These are phyloP conservation scores for Spialia ferax DNA, from an alignment of 2,888 invertebrate species.

Conservation along the genomic window DNA sequence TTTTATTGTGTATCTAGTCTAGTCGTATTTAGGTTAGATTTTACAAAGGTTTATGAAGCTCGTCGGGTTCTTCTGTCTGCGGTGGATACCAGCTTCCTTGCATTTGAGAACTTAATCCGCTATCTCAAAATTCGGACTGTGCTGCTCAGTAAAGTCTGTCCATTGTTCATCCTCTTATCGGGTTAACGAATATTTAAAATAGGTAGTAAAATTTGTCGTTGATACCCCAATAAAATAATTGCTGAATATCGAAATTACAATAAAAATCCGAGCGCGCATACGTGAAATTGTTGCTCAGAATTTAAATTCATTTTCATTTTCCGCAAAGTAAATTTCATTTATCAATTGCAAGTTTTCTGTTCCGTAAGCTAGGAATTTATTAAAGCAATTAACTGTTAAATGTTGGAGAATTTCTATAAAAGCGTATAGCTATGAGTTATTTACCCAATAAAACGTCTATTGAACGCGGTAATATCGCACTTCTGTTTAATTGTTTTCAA, in stretches of 20 bases:
- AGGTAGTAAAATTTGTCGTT: no score
- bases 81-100: background rate
- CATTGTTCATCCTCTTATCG: background rate
- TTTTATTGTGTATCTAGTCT: background rate
- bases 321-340: background rate
- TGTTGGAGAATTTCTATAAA: background rate
- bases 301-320: background rate
- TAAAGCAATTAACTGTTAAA: background rate
- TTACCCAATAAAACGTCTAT: conserved; percentile 9
- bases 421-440: background rate
- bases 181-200: background rate
- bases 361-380: conserved; percentile 1
- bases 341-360: background rate
- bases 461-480: background rate
- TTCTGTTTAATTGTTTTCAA: conserved; percentile 8
- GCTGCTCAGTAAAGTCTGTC: background rate
- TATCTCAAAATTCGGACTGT: conserved; percentile 10
- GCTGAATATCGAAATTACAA: background rate
- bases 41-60: conserved; percentile 6
- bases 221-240: background rate
- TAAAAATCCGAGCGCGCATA: background rate
- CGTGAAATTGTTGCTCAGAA: background rate
- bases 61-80: background rate
- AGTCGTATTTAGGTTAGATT: background rate
- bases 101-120: background rate